Conservation (phyloP, 2,888 invertebrate species). For the Lasioglossum villosulum region DNA sequence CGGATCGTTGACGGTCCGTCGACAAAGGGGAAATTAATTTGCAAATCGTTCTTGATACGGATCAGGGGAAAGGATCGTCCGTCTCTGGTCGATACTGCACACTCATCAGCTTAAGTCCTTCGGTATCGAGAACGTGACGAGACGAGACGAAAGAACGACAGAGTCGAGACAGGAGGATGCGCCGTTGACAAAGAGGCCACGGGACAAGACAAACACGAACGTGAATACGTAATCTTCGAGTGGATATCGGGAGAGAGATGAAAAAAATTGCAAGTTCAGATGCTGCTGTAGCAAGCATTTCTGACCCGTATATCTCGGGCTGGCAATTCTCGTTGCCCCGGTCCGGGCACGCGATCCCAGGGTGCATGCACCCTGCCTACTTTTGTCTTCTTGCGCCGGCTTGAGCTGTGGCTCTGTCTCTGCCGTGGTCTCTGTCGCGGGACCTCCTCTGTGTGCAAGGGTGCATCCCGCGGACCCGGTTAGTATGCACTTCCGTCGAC, state of each 20-base stretch:
- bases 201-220: constrained; percentile 10
- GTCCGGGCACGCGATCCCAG: constrained; percentile 25
- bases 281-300: constrained; percentile 82
- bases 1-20: constrained; percentile 31
- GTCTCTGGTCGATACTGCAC: constrained; percentile 25
- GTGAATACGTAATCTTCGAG: constrained; percentile 59
- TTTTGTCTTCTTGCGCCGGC: constrained; percentile 60
- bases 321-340: constrained; percentile 76
- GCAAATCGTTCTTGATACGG: constrained; percentile 59
- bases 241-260: constrained; percentile 76
- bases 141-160: neutral
- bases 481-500: constrained; percentile 54
- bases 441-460: constrained; percentile 54
- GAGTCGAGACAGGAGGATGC: constrained; percentile 6
- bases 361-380: constrained; percentile 28
- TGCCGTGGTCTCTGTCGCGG: constrained; percentile 44
- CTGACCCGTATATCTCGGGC: constrained; percentile 79
- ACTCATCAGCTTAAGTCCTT: constrained; percentile 30
- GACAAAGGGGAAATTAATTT: constrained; percentile 54
- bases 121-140: constrained; percentile 25
- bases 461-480: constrained; percentile 69
- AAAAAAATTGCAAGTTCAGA: constrained; percentile 82
- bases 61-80: constrained; percentile 39
- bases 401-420: neutral
- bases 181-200: constrained; percentile 15